Base-by-base conservation (phyloP, 2,113 vertebrate genomes). In the Mirza zaza region DNA sequence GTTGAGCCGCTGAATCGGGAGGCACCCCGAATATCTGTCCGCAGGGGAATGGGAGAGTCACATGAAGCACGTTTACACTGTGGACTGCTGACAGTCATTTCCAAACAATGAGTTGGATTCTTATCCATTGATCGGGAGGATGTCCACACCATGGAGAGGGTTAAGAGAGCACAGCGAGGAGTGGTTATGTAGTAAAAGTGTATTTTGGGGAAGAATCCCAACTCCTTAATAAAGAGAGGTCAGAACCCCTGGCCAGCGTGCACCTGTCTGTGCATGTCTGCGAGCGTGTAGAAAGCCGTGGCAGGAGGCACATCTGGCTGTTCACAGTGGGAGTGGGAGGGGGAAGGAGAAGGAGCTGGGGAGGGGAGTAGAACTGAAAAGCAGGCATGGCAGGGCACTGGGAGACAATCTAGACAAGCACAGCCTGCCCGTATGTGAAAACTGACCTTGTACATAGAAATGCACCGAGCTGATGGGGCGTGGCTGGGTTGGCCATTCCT, bases 31-130 rank as follows among this genome's bases (percentile, higher is more conserved):
- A 23, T 39, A 36, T 15, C 12, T 21, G 36, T 8, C 29, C 50
- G 7, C 6, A 27, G 52, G 52, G 34, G 34, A 57, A 8, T 23
- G 34, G n/a, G 2, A 17, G 42, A 36, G 10, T 14, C 20, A 79
- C 27, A 5, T 0, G 32, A 21, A 36, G 18, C 17, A 0, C 0
- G 36, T 17, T 50, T 4, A 25, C 10, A 9, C 39, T 10, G 5
- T 11, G 65, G 65, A 21, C 17, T n/a, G 75, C 20, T n/a, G 17
- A n/a, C 36, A 3, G 42, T 27, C 42, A 8, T 80, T 63, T 87
- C 42, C 23, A 25, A 11, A 25, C 13, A 42, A 14, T 27, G 65
- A 81, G 27, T 0, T 63, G 76, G 27, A 61, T 9, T 45, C 55
- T 17, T 20, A 75, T 7, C 27, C 11, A 14, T 10, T 73, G 12